Percentiles rank a stretch among this genome's conserved stretches.
Evolutionary conservation across 2,113 vertebrate species (phyloP).

Genomic region (Saccopteryx leptura): DNA sequence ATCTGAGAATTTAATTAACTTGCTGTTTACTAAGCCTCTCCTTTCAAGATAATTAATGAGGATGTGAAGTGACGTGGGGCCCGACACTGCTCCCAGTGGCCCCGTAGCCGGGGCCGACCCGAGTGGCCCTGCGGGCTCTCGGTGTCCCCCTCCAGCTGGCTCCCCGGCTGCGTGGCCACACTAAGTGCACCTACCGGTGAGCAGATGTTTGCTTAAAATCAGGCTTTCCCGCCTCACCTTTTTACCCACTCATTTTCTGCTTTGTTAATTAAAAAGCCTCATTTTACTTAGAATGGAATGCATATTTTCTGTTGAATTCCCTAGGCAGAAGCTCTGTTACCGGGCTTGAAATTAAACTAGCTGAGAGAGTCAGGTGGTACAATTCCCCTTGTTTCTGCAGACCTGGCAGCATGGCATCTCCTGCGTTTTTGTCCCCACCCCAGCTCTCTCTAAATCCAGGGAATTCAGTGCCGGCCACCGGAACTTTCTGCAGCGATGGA

Average conservation of each 20-base stretch:
- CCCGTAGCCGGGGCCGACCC: slow-evolving; percentile 52
- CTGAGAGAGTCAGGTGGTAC: slow-evolving; percentile 35
- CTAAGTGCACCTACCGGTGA: neutral
- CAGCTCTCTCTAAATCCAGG: neutral
- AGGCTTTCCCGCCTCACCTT: neutral
- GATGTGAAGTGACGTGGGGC: slow-evolving; percentile 76
- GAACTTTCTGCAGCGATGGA: fast-evolving
- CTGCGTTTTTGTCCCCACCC: fast-evolving
- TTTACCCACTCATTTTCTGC: slow-evolving; percentile 61
- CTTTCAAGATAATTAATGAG: slow-evolving; percentile 83
- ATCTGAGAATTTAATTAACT: slow-evolving; percentile 84
- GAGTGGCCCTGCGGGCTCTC: fast-evolving
- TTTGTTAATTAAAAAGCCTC: slow-evolving; percentile 81
- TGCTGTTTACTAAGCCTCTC: slow-evolving; percentile 80
- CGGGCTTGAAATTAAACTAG: slow-evolving; percentile 70
- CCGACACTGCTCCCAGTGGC: slow-evolving; percentile 57
- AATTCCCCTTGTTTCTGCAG: slow-evolving; percentile 29
- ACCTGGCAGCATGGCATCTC: neutral
- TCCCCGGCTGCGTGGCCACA: neutral
- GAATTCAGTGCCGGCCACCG: neutral
- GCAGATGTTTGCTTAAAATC: slow-evolving; percentile 21
- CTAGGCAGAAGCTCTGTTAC: slow-evolving; percentile 62
- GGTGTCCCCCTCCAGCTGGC: neutral
- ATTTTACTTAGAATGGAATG: slow-evolving; percentile 74
- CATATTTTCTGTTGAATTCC: slow-evolving; percentile 76